These are phyloP conservation scores for Crypturellus tataupa DNA, from an alignment of 2,797 vertebrate genomes.

Conservation along the genomic window DNA sequence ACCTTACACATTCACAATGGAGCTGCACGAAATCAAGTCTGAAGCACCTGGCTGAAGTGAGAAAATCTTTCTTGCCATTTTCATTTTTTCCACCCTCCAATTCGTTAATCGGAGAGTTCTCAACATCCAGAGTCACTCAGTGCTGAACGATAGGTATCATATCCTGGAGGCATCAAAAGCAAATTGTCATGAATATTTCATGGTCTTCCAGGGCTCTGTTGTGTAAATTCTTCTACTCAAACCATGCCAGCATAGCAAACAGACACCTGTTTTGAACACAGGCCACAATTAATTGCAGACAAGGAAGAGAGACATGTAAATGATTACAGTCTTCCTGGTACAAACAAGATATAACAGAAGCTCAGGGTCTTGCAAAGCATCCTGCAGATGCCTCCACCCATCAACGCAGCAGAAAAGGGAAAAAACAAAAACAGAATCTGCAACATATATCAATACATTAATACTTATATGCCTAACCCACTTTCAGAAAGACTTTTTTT, in stretches of 20 bases:
- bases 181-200: background rate
- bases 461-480: background rate
- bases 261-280: fast-evolving
- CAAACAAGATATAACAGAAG: background rate
- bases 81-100: background rate
- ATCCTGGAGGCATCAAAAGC: background rate
- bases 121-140: background rate
- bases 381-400: background rate
- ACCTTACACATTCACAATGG: background rate
- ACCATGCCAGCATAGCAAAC: background rate
- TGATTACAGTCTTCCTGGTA: background rate
- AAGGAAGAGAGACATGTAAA: background rate
- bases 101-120: background rate
- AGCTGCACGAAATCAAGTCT: no score
- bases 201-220: background rate
- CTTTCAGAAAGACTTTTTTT: background rate
- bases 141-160: background rate
- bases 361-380: background rate
- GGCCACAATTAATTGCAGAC: background rate
- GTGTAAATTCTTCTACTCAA: background rate
- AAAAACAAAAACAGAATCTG: background rate
- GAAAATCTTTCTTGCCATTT: background rate
- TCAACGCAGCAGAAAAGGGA: background rate
- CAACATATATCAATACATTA: background rate
- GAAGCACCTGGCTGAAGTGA: no score